Evolutionary conservation across 2,113 vertebrate genomes (phyloP).

Genomic region (Pavo muticus): DNA sequence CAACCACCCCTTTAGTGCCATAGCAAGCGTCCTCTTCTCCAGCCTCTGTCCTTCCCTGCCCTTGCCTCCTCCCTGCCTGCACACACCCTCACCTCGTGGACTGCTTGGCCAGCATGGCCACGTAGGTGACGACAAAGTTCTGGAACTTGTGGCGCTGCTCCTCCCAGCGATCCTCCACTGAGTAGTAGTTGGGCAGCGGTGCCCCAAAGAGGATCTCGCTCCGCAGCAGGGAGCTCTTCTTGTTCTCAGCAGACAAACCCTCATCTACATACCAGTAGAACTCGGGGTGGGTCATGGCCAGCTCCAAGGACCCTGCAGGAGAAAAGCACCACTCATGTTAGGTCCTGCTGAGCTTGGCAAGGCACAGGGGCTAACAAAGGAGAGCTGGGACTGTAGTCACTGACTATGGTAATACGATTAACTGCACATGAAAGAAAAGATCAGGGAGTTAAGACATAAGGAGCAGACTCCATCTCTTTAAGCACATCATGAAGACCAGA

Average conservation of each 20-base stretch:
- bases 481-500: neutral
- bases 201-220: conserved; percentile 96
- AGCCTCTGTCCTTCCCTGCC: neutral
- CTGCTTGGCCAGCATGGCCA: conserved; percentile 90
- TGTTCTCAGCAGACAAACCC: conserved; percentile 87
- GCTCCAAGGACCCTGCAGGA: conserved; percentile 87
- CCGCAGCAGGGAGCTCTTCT: conserved; percentile 91
- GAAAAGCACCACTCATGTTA: neutral
- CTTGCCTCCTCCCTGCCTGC: neutral
- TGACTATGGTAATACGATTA: neutral
- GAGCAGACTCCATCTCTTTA: neutral
- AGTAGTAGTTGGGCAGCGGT: conserved; percentile 91
- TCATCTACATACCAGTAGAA: conserved; percentile 99
- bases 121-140: conserved; percentile 92
- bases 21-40: neutral
- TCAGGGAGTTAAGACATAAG: no score
- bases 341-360: neutral
- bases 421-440: no score
- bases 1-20: neutral
- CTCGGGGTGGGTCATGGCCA: conserved; percentile 97
- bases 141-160: conserved; percentile 93
- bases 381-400: neutral
- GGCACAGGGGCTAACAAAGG: neutral
- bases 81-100: conserved; percentile 87
- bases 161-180: conserved; percentile 90